Conservation (phyloP, 2,797 vertebrate genomes). For the Sebastes cheni region DNA sequence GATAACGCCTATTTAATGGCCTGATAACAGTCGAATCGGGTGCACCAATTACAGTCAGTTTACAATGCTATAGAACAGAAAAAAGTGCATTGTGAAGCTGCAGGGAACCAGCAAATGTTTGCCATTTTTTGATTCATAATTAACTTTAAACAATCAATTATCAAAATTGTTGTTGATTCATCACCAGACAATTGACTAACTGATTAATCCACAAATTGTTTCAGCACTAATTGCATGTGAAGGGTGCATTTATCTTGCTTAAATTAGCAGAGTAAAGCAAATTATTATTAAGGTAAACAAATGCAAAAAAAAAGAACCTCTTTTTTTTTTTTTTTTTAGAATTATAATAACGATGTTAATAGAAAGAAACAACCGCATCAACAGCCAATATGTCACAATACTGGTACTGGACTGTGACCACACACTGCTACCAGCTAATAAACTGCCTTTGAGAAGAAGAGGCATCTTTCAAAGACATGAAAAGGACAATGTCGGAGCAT, state of each 20-base stretch:
- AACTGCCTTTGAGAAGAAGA: neutral
- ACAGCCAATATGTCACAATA: neutral
- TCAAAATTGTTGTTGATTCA: neutral
- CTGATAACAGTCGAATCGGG: no score
- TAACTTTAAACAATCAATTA: neutral
- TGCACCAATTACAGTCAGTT: neutral
- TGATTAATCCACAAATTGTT: neutral
- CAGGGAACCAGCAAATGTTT: neutral
- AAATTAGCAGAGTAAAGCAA: neutral
- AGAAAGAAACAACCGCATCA: neutral
- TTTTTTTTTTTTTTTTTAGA: no score
- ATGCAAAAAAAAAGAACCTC: no score
- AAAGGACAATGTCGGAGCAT: constrained; percentile 14
- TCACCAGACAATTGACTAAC: no score
- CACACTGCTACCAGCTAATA: neutral
- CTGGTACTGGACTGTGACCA: neutral
- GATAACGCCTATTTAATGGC: no score
- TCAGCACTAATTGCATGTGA: neutral
- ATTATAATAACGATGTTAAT: neutral
- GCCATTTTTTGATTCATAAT: neutral
- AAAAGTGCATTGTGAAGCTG: neutral
- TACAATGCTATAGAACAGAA: neutral
- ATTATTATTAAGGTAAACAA: neutral
- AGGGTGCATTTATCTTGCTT: neutral
- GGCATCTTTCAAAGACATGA: neutral